Conservation (phyloP, 2,797 vertebrate species). For the Manis crassicaudata region DNA sequence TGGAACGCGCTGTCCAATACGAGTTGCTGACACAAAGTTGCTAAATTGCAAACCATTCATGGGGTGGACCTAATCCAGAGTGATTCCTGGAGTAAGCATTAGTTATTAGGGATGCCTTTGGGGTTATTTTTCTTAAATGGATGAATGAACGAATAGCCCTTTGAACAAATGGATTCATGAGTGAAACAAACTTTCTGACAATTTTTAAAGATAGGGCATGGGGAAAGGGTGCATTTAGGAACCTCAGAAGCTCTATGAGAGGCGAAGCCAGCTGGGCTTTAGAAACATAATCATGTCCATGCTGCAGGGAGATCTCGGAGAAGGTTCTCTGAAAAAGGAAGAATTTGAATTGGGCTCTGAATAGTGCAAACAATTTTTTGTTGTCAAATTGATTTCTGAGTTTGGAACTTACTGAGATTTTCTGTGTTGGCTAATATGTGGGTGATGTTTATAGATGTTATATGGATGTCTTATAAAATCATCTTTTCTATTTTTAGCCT, state of each 20-base stretch:
- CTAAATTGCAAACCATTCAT: neutral
- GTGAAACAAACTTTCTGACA: neutral
- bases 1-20: neutral
- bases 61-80: neutral
- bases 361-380: neutral
- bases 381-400: conserved; percentile 18
- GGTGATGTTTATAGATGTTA: neutral
- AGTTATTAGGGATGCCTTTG: neutral
- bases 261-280: neutral
- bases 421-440: neutral
- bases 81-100: neutral
- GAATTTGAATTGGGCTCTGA: neutral
- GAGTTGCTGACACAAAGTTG: neutral
- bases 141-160: neutral
- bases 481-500: neutral
- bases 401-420: conserved; percentile 20
- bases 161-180: neutral
- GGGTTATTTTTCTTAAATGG: neutral
- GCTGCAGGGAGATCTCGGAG: neutral
- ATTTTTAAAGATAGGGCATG: neutral
- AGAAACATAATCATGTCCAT: neutral
- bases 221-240: neutral
- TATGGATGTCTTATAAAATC: neutral
- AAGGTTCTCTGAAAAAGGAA: neutral
- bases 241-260: neutral